Evolutionary conservation across 2,113 vertebrate genomes (phyloP).

Genomic region (Archilochus colubris): DNA sequence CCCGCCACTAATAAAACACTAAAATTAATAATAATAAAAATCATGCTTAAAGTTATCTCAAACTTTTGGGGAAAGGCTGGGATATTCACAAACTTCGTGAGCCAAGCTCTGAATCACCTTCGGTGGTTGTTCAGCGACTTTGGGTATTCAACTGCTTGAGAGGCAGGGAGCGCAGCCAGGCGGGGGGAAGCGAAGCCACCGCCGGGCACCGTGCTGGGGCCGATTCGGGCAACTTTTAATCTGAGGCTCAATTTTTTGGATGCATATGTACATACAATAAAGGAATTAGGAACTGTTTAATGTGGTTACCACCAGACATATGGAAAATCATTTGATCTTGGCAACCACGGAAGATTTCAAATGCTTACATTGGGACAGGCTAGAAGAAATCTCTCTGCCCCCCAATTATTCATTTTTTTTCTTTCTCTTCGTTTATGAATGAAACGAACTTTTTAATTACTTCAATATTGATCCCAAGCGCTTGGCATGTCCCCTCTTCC

Average conservation of each 20-base stretch:
- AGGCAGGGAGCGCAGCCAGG: background rate
- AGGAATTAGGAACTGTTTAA: slow-evolving; percentile 61
- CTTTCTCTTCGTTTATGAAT: background rate
- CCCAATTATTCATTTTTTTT: background rate
- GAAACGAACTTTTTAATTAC: background rate
- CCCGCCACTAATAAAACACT: background rate
- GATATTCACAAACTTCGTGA: background rate
- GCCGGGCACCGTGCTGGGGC: background rate
- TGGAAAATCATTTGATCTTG: slow-evolving; percentile 79
- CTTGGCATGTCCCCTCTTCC: background rate
- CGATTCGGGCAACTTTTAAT: background rate
- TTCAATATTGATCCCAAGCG: background rate
- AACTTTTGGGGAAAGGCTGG: background rate
- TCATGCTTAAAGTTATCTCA: background rate
- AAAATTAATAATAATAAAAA: too few species aligned
- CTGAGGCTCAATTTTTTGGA: background rate
- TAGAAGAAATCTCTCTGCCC: slow-evolving; percentile 58
- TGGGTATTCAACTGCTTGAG: background rate
- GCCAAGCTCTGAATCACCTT: background rate
- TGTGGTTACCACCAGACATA: slow-evolving; percentile 72
- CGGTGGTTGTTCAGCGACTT: background rate
- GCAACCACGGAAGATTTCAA: slow-evolving; percentile 67
- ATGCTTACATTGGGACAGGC: slow-evolving; percentile 63
- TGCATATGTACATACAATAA: background rate
- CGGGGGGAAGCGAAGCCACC: background rate